Conservation (phyloP, 35 echinoderm and acorn worm genomes). For the Amphiura filiformis region DNA sequence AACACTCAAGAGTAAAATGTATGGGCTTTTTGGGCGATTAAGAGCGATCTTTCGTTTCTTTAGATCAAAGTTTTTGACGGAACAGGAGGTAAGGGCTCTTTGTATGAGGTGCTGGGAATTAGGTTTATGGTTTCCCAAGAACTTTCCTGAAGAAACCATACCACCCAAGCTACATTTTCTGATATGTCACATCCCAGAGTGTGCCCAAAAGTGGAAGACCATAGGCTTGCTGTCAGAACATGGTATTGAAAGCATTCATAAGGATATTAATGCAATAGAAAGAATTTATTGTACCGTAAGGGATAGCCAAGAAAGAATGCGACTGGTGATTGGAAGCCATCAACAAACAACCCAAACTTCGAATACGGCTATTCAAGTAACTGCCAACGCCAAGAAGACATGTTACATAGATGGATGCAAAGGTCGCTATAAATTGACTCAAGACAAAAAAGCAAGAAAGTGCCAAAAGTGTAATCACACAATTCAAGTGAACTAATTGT, state of each 20-base stretch:
- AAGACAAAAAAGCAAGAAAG: neutral
- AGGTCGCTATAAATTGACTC: neutral
- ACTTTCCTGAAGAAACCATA: neutral
- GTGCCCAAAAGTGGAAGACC: neutral
- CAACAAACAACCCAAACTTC: neutral
- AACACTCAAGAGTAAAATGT: neutral
- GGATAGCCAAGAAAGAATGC: neutral
- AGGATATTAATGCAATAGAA: neutral
- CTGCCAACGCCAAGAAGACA: neutral
- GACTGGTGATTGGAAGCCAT: neutral
- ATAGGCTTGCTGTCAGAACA: neutral
- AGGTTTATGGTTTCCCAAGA: neutral
- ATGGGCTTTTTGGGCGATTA: neutral
- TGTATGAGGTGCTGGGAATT: constrained; percentile 13
- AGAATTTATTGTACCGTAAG: neutral
- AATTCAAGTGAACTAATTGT: no score
- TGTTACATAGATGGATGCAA: neutral
- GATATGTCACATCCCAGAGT: constrained; percentile 11
- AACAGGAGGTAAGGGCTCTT: neutral
- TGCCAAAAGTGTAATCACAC: neutral
- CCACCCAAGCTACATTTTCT: constrained; percentile 25
- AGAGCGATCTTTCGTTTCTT: neutral
- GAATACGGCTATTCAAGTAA: neutral
- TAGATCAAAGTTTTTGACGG: neutral
- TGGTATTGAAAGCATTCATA: constrained; percentile 5